Conservation (phyloP, 2,888 invertebrate genomes). For the Lasioglossum leucozonium region DNA sequence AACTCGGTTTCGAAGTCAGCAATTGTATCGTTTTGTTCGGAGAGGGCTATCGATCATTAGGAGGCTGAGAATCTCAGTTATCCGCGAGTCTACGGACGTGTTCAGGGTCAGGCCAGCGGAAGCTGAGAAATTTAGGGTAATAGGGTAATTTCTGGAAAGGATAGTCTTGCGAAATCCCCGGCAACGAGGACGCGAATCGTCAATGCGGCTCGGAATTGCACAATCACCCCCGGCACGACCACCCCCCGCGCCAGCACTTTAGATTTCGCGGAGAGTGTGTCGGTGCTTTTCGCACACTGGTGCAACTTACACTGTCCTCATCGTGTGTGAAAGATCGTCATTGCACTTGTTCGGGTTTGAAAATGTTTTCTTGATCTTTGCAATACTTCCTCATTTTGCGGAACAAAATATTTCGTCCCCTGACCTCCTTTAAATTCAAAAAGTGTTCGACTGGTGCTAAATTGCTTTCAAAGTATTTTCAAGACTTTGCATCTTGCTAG, state of each 20-base stretch:
- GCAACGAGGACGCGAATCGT: conserved; percentile 52
- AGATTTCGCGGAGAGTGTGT: conserved; percentile 31
- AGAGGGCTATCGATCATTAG: not conserved
- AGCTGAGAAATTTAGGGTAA: conserved; percentile 18
- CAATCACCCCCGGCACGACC: conserved; percentile 37
- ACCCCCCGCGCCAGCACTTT: conserved; percentile 34
- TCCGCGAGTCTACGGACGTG: not conserved
- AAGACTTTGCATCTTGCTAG: not conserved
- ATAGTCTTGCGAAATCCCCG: conserved; percentile 20
- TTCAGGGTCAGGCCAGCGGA: conserved; percentile 10
- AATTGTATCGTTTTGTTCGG: not conserved
- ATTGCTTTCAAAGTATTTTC: not conserved
- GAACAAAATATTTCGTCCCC: not conserved
- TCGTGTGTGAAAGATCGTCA: not conserved
- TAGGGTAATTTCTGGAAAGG: conserved; percentile 13
- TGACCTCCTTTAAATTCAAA: not conserved
- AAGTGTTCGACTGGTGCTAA: not conserved
- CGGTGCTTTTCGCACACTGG: conserved; percentile 33
- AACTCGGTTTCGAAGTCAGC: not conserved
- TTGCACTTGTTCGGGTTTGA: conserved; percentile 13
- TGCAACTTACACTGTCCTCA: conserved; percentile 20
- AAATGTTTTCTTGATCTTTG: not conserved
- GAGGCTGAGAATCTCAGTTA: not conserved
- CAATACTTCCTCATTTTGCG: not conserved
- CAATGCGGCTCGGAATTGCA: conserved; percentile 56